These are phyloP conservation scores for Dichetophora obliterata DNA, from an alignment of 2,888 invertebrate species.

Conservation along the genomic window DNA sequence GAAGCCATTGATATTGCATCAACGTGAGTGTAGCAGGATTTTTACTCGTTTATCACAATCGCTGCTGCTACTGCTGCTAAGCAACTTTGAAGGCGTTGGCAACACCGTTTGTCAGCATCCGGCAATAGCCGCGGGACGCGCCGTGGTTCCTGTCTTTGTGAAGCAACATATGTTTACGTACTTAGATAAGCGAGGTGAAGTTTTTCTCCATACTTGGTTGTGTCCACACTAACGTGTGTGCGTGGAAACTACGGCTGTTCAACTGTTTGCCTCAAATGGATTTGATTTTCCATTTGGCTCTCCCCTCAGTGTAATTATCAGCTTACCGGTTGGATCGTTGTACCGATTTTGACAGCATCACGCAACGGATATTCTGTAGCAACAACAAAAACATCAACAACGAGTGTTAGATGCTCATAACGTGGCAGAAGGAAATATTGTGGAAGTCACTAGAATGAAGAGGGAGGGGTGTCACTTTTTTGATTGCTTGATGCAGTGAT, in stretches of 20 bases:
- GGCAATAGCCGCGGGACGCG: conserved; percentile 4
- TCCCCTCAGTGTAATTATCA: conserved; percentile 29
- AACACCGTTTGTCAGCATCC: conserved; percentile 15
- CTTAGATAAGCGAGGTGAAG: not conserved
- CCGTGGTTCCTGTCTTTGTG: conserved; percentile 3
- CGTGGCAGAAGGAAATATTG: not conserved
- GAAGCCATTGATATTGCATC: conserved; percentile 23
- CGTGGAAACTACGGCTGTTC: not conserved
- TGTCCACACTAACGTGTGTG: not conserved
- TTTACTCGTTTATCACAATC: not conserved
- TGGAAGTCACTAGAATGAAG: not conserved
- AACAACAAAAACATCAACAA: not conserved
- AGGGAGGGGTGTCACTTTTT: not conserved
- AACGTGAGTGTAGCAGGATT: not conserved
- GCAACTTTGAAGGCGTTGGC: not conserved
- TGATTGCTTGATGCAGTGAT: conserved; percentile 38
- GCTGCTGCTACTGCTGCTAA: not conserved
- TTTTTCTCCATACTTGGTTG: not conserved
- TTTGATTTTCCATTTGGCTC: not conserved
- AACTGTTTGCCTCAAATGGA: not conserved
- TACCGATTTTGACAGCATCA: conserved; percentile 43
- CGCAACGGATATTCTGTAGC: conserved; percentile 64
- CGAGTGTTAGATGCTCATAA: conserved; percentile 33
- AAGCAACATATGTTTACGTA: not conserved
- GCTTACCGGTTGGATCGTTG: not conserved